A percentile compares a stretch with the other conserved stretches of the same genome.
Conservation (phyloP, 2,797 vertebrate genomes). For the Odontamblyopus lacepedii region DNA sequence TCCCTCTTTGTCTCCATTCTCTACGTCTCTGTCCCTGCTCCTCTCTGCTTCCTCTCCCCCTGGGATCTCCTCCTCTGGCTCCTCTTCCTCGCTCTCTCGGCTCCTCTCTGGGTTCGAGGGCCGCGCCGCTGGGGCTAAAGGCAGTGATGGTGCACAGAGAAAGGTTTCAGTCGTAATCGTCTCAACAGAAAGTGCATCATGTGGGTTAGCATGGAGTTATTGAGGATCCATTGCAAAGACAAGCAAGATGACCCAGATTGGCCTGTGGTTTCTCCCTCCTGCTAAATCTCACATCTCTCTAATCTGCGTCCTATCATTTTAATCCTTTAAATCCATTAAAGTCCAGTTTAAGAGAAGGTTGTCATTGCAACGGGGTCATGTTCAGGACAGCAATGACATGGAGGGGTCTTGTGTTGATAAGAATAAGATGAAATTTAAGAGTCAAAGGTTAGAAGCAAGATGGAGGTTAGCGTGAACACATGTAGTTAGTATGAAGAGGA, state of each 20-base stretch:
- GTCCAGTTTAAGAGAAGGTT: conserved; percentile 65
- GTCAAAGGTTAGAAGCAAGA: conserved; percentile 71
- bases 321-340: conserved; percentile 23
- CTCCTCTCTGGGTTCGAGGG: conserved; percentile 67
- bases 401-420: conserved; percentile 67
- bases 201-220: conserved; percentile 78
- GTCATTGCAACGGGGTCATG: conserved; percentile 72
- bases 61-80: conserved; percentile 24
- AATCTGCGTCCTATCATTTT: conserved; percentile 41
- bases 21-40: background rate
- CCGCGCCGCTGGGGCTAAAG: conserved; percentile 76
- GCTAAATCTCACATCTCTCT: conserved; percentile 32
- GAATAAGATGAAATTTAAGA: conserved; percentile 73
- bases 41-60: background rate
- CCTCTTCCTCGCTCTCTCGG: conserved; percentile 61
- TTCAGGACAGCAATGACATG: conserved; percentile 69
- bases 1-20: background rate
- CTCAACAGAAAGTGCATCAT: conserved; percentile 74
- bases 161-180: conserved; percentile 79
- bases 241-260: conserved; percentile 80
- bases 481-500: conserved; percentile 69
- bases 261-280: conserved; percentile 68
- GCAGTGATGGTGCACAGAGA: conserved; percentile 82
- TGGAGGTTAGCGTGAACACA: conserved; percentile 70
- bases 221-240: conserved; percentile 80